A percentile compares a stretch with the other conserved stretches of the same genome.
Conservation (phyloP, 2,797 vertebrate genomes). For the Ceryle rudis region DNA sequence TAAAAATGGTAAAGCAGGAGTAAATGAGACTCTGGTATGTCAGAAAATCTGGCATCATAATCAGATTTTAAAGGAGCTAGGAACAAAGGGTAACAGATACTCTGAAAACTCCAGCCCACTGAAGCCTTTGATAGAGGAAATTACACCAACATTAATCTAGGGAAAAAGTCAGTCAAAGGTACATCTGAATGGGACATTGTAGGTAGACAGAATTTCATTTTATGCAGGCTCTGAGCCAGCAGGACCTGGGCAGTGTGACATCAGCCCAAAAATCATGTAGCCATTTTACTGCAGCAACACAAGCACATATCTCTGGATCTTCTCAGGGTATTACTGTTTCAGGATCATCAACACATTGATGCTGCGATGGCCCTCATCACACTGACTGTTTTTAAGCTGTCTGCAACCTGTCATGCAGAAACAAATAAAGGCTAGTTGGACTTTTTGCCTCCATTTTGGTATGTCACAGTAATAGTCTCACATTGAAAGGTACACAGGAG, state of each 20-base stretch:
- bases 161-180: not conserved
- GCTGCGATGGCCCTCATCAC: rapidly evolving
- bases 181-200: not conserved
- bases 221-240: not conserved
- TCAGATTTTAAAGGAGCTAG: not conserved
- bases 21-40: not conserved
- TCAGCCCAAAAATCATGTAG: not conserved
- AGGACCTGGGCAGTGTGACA: not conserved
- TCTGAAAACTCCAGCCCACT: not conserved
- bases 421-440: not conserved
- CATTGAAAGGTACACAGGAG: not conserved
- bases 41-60: not conserved
- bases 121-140: not conserved
- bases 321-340: not conserved
- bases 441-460: not conserved
- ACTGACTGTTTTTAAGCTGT: not conserved
- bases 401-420: not conserved
- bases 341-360: not conserved
- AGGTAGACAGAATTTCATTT: not conserved
- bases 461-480: not conserved
- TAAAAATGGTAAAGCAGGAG: not conserved
- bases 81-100: not conserved
- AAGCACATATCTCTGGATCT: not conserved
- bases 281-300: not conserved
- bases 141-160: not conserved